These are phyloP conservation scores for Drosophila melanica DNA, from an alignment of 1,140 invertebrate genomes.

Conservation along the genomic window DNA sequence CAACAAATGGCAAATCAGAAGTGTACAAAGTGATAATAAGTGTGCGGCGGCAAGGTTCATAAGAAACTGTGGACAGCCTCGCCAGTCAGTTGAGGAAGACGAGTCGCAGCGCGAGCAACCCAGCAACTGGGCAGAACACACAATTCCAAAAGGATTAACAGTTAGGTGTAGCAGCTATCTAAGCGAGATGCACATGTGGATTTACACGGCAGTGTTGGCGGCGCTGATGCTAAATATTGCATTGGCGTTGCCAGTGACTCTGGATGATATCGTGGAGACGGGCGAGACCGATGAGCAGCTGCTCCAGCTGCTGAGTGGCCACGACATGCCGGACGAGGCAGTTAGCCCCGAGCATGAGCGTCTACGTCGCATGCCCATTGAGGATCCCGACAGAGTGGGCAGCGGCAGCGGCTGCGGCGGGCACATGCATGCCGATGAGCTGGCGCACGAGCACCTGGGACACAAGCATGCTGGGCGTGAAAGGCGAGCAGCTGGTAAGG, in stretches of 20 bases:
- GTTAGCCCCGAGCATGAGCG: slow-evolving; percentile 2
- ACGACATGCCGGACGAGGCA: neutral
- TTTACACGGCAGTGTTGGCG: slow-evolving; percentile 6
- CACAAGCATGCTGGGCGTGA: neutral
- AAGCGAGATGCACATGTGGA: slow-evolving; percentile 11
- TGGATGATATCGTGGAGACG: neutral
- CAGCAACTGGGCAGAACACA: neutral
- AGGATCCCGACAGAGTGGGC: neutral
- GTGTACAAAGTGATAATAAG: slow-evolving; percentile 30
- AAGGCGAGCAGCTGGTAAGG: neutral
- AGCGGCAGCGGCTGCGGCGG: neutral
- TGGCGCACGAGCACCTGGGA: neutral
- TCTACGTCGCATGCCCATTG: neutral
- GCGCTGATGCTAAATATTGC: slow-evolving; percentile 13
- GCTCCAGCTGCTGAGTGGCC: neutral
- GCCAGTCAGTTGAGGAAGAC: slow-evolving; percentile 27
- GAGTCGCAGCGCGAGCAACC: slow-evolving; percentile 29
- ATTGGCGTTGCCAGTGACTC: slow-evolving; percentile 1
- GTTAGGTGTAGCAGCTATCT: neutral
- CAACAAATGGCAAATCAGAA: slow-evolving; percentile 10
- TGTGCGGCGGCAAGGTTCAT: slow-evolving; percentile 5
- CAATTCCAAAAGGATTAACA: slow-evolving; percentile 1
- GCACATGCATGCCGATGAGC: slow-evolving; percentile 3
- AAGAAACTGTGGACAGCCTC: slow-evolving; percentile 16
- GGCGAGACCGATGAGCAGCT: neutral